A percentile compares a stretch with the other conserved stretches of the same genome.
These are phyloP conservation scores for Slavum lentiscoides DNA, from an alignment of 2,888 invertebrate genomes.

Conservation along the genomic window DNA sequence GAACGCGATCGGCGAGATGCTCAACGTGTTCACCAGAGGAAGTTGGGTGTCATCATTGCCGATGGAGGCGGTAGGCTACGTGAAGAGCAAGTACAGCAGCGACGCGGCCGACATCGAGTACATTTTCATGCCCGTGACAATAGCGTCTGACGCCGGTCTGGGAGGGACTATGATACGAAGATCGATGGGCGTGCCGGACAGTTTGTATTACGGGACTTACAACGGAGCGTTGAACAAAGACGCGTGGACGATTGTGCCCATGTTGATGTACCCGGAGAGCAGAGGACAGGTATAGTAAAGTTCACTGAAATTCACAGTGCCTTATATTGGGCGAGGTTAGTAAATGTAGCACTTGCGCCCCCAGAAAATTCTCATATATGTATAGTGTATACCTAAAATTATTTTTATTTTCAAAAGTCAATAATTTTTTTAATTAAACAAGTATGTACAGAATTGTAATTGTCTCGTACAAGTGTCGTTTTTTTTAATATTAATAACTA, in stretches of 20 bases:
- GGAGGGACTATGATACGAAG: constrained; percentile 54
- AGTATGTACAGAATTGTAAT: too few relatives aligned
- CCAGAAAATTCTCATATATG: too few relatives aligned
- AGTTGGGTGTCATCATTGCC: constrained; percentile 60
- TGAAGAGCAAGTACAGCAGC: constrained; percentile 59
- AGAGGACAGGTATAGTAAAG: constrained; percentile 55
- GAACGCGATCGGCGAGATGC: constrained; percentile 46
- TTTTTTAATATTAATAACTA: too few relatives aligned
- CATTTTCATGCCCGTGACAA: constrained; percentile 55
- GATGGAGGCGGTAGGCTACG: constrained; percentile 61
- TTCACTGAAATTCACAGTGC: too few relatives aligned
- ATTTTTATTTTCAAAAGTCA: too few relatives aligned
- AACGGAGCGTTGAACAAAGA: constrained; percentile 57
- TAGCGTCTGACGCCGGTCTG: constrained; percentile 55
- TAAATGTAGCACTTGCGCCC: too few relatives aligned
- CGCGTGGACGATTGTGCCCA: constrained; percentile 57
- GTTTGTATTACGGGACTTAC: constrained; percentile 58
- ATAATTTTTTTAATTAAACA: too few relatives aligned
- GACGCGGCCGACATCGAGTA: constrained; percentile 57
- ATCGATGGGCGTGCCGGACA: constrained; percentile 57
- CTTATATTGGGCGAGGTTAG: too few relatives aligned
- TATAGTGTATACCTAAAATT: too few relatives aligned
- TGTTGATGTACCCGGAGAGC: constrained; percentile 57
- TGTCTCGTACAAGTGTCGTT: too few relatives aligned
- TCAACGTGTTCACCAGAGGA: constrained; percentile 35